These are phyloP conservation scores for Trilocha varians DNA, from an alignment of 2,888 invertebrate genomes.

Conservation along the genomic window DNA sequence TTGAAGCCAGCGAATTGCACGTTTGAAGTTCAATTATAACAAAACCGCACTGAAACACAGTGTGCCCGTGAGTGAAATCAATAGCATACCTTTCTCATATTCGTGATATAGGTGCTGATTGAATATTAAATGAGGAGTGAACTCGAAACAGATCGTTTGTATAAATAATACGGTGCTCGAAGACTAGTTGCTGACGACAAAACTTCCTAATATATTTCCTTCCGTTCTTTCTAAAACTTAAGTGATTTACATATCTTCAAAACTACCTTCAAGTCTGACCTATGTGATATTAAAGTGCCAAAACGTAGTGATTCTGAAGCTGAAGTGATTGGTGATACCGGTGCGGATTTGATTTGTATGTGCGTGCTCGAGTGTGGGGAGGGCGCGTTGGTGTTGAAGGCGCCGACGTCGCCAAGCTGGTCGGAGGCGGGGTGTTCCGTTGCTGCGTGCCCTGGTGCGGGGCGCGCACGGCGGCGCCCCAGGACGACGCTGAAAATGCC, in stretches of 20 bases:
- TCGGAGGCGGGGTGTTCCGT: slow-evolving; percentile 85
- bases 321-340: slow-evolving; percentile 14
- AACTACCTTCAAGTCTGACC: background rate
- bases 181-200: too few relatives aligned
- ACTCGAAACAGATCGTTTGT: too few relatives aligned
- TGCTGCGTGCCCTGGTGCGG: slow-evolving; percentile 89
- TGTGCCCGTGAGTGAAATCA: background rate
- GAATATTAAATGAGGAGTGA: slow-evolving; percentile 7
- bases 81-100: slow-evolving; percentile 7
- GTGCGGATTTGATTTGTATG: slow-evolving; percentile 14
- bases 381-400: slow-evolving; percentile 58
- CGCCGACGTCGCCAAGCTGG: slow-evolving; percentile 75
- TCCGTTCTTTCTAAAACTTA: too few relatives aligned
- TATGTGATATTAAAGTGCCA: slow-evolving; percentile 1
- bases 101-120: slow-evolving; percentile 8
- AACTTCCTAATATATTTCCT: too few relatives aligned
- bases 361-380: slow-evolving; percentile 40
- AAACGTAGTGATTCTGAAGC: background rate
- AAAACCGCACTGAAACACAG: background rate
- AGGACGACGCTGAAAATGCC: slow-evolving; percentile 71
- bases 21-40: background rate
- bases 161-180: background rate
- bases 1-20: background rate
- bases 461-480: slow-evolving; percentile 78
- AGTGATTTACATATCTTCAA: too few relatives aligned